Evolutionary conservation across 2,888 invertebrate genomes (phyloP), one percentile per base, ranked within the genome.

Genomic region (Aporophyla nigra): DNA sequence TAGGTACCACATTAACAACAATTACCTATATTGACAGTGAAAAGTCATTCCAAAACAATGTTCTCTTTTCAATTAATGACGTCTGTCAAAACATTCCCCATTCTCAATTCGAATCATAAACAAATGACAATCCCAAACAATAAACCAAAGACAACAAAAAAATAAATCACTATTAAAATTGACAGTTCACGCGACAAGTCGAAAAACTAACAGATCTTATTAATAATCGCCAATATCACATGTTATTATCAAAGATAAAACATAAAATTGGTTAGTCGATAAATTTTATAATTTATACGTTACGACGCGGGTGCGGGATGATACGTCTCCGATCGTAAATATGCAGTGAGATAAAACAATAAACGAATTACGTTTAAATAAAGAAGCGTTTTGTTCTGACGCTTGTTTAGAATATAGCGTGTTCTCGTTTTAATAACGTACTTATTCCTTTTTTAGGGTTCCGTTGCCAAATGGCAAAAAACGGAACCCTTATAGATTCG

Each of bases 311-410:
- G 93, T 93, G 92, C 91, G 93, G 89, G 93, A 87, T 89, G 90
- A 90, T 84, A 86, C 92, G 92, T 91, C 91, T 91, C 92, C 87
- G 93, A 88, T 94, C 96, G 93, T 96, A 96, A 96, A 96, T 96
- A 96, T 94, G 91, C 93, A 93, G 90, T 89, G 90, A 96, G 96
- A 96, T 96, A 96, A 96, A 96, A 96, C 96, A 96, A 96, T 96
- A 96, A 96, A 96, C 95, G 96, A 93, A 96, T 96, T 96, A 96
- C 94, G 93, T 94, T 94, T 93, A 95, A 94, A 96, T 95, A 96
- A 96, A 96, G 94, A 93, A 95, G 93, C 95, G 94, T 95, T 96
- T 96, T 96, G 96, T 96, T 91, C 91, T 90, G 89, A 91, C 90
- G 90, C 91, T 90, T 93, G 94, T 93, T 94, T 94, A 93, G 92